Evolutionary conservation across 2,888 invertebrate species (phyloP), one percentile per base, ranked within the genome.

Genomic region (Heliconius aoede): DNA sequence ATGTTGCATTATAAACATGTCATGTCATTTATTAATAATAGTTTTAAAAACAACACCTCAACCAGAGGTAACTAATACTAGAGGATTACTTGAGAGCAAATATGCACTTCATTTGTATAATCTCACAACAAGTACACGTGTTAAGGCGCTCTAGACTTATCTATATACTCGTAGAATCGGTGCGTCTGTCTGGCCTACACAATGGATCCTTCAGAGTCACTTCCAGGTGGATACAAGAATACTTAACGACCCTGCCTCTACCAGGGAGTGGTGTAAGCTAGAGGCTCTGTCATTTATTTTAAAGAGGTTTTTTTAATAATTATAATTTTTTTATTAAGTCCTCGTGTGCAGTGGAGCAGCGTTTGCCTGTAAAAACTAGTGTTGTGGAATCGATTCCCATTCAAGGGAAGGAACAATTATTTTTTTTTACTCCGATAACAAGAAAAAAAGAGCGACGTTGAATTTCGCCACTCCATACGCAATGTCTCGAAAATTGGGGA

Each of bases 181-280:
- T 80, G 80, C 78, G 80, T 87, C 89, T 89, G 92, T 91, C 91
- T 91, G 90, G 87, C 81, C 83, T 79, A 85, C 86, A 92, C 92
- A 92, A 92, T 91, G 82, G 89, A 82, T 87, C 84, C 88, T 86
- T 74, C 85, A 85, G 84, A 91, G 92, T 92, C 92, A 92, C 91
- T 91, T 92, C 87, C 92, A 92, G 92, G 91, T 91, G 89, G 72
- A 69, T 69, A 77, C 73, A 79, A 77, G 79, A 79, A 79, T 79
- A 79, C 79, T 78, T 79, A 79, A 79, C 77, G 76, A 78, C 76
- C 77, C 83, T 79, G 73, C 61, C 64, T 83, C 80, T 81, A 81
- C 80, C 79, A 61, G 72, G 68, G 30, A 30, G 36, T 76, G 84
- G 85, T 80, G 2, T 76, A 84, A 85, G 83, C 79, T 65, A 62